Base-by-base conservation (phyloP, 2,113 vertebrate genomes). In the Manacus vitellinus region DNA sequence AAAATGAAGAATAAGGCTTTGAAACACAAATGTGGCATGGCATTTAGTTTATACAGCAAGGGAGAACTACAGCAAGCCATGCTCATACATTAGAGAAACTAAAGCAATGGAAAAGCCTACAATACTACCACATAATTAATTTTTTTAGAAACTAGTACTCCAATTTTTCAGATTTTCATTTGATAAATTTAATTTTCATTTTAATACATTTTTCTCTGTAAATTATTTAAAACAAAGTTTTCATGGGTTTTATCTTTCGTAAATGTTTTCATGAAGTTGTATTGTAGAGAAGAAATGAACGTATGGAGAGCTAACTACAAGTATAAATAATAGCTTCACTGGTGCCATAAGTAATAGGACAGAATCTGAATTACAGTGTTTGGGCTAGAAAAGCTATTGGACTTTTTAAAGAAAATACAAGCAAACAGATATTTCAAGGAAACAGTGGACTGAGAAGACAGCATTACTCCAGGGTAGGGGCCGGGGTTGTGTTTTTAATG, bases 21-120 rank as follows among this genome's bases (percentile, higher is more conserved):
- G 77, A 95, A 70, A 79, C 23, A 86, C 5, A 87, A 73, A 41
- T n/a, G 33, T 71, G 51, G 27, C 17, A 35, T 30, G 58, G 5
- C 14, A 76, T 94, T 94, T 93, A 95, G 25, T 90, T 94, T 85
- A 79, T n/a, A 62, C 23, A 59, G 20, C 70, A 89, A 51, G 54
- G 20, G 51, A 93, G 70, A 97, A 95, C 77, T 49, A 35, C 3
- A 75, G 31, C 13, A 89, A 83, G 14, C 6, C 92, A 66, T 13
- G 2, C 5, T 59, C 46, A 5, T 55, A 41, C n/a, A 72, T 72
- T 92, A 92, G 55, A 93, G n/a, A 95, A 95, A 96, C 76, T 1
- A 89, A 89, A 94, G 21, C 21, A 91, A 87, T 30, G 21, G 35
- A 62, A 85, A 71, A 68, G 14, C 4, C 13, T 56, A 24, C 7